Evolutionary conservation across 1,140 invertebrate species (phyloP), one percentile per base, ranked within the genome.

Genomic region (Ooceraea biroi): DNA sequence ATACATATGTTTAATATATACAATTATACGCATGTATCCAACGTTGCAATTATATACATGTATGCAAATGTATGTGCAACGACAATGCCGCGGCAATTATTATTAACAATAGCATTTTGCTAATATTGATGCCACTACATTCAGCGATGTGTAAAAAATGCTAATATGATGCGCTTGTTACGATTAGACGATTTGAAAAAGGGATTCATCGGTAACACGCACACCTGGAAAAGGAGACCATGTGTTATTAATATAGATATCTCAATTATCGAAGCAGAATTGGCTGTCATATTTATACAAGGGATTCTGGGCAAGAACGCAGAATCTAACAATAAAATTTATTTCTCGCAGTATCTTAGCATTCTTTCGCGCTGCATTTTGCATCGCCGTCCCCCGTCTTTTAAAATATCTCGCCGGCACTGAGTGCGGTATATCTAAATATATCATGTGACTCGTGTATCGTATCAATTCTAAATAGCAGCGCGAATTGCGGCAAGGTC

Each of bases 391-490:
- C 46, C 58, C 46, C 83, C 66, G 50, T 82, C 87, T 88, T 88
- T 88, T 71, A 88, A 88, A 88, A 85, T 88, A 85, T 88, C 86
- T 69, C 72, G 52, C 22, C 83, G 71, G 65, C 63, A 48, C 46
- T 73, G n/a, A 57, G 48, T 27, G 41, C 57, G 71, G 61, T 50
- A 84, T 68, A 69, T 88, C 85, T 88, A 88, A 88, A 88, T 88
- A 87, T 84, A 87, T 87, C 85, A 71, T 36, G 48, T 69, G 86
- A 73, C 30, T 85, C 60, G 36, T 7, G 82, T 68, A 82, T 77
- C 71, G 74, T 88, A 83, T 87, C 82, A 87, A 88, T 87, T 88
- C 85, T 82, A 82, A 69, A 82, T 82, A 55, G 69, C 71, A 22
- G 84, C 82, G 57, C 55, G n/a, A 22, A 52, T 11, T 27, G 25